Evolutionary conservation across 2,797 vertebrate species (phyloP), one percentile per base, ranked within the genome.

Genomic region (Scleropages formosus): DNA sequence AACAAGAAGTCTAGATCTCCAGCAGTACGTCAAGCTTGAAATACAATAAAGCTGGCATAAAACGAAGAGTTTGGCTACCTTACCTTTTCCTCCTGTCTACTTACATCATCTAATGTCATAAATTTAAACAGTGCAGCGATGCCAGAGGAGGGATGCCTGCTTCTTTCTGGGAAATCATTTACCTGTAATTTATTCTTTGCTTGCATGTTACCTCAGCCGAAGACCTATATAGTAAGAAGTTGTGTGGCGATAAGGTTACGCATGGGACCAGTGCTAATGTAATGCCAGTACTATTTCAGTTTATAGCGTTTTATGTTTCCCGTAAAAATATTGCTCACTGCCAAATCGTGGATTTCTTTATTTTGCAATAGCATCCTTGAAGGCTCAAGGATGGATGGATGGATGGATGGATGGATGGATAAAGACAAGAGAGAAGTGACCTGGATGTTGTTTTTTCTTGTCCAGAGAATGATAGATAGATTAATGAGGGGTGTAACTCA

Each of bases 401-500:
- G 31, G 31, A 39, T 39, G 31, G 6, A 39, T 39, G 31, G n/a
- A n/a, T n/a, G n/a, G n/a, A n/a, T n/a, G n/a, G n/a, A n/a, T n/a
- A n/a, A n/a, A n/a, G n/a, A n/a, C n/a, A n/a, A n/a, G n/a, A n/a
- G n/a, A n/a, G n/a, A n/a, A n/a, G n/a, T n/a, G n/a, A n/a, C n/a
- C n/a, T n/a, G n/a, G n/a, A n/a, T n/a, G n/a, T n/a, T n/a, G n/a
- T n/a, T n/a, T n/a, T n/a, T n/a, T n/a, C n/a, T n/a, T n/a, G n/a
- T n/a, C n/a, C n/a, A n/a, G n/a, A 39, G 31, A 39, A 2, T 39
- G 31, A 39, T 6, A 39, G 2, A 39, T 6, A 39, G 44, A 73
- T 22, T 24, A 70, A 18, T 26, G n/a, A 44, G 56, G 73, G 72
- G 60, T 64, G 12, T 26, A 64, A 20, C 64, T 64, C 73, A 63